Evolutionary conservation across 1,140 invertebrate genomes (phyloP), one percentile per base, ranked within the genome.

Genomic region (Drosophila arawakana): DNA sequence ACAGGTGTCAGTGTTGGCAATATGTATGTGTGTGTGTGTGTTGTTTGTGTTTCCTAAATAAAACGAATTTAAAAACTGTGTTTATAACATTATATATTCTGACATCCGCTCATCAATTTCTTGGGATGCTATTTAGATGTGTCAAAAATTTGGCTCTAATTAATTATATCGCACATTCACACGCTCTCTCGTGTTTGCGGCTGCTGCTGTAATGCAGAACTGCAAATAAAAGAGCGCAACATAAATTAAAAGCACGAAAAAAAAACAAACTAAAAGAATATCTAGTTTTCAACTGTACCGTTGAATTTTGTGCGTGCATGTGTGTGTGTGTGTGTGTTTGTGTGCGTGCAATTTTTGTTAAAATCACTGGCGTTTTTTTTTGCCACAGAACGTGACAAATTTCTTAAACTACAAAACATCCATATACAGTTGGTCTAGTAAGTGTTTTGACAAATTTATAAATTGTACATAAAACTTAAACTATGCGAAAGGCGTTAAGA

Each of bases 61-160:
- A 50, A 49, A 34, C 34, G 37, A 66, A 63, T 71, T 57, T 47
- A 46, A 63, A 52, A 78, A 73, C 62, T 80, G 65, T 78, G 80
- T 62, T 61, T 69, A 75, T 74, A 50, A 82, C 63, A 77, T 69
- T 50, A 66, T 55, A 15, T 37, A 15, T 55, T 18, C 15, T 7
- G 13, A 37, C 34, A 30, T 37, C 13, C 30, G 74, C 67, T 15
- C 11, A 18, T 34, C 37, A 18, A 54, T 54, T 37, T 9, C 9
- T 7, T 10, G 54, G 34, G 52, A 15, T 39, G 37, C 37, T 11
- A 52, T 11, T 15, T 15, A 15, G 10, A 34, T 76, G 50, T 83
- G 80, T 88, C 84, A 76, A 78, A 88, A 89, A 78, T 88, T 66
- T 83, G 78, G 71, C 63, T 81, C 80, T 75, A 75, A 88, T 88